phyloP scores from a whole-genome alignment of 2,888 invertebrate species.

The Cryptosula pallasiana region DNA sequence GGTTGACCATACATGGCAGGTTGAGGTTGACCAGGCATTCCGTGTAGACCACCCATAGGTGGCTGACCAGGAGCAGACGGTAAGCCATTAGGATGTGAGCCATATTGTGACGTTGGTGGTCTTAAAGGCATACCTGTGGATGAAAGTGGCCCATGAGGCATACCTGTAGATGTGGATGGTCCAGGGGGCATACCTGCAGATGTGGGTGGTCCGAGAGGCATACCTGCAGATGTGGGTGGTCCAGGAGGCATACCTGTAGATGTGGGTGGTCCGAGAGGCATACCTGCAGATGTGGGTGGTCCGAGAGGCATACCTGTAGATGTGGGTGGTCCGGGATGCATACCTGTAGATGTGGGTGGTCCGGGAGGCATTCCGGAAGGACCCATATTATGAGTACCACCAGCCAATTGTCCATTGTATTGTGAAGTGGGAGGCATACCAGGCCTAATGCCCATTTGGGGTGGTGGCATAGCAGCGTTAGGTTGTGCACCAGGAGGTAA shows the following conservation, averaged over 20 bases:
- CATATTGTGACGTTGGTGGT: constrained; percentile 24
- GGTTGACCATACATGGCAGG: constrained; percentile 7
- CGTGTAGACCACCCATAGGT: not conserved
- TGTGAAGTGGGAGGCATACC: not conserved
- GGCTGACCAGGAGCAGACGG: constrained; percentile 3
- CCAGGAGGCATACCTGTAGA: not conserved
- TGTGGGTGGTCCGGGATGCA: not conserved
- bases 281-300: not conserved
- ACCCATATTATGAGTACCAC: not conserved
- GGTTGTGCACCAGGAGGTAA: not conserved
- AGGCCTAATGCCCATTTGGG: not conserved
- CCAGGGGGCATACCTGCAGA: not conserved
- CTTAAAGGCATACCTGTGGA: not conserved
- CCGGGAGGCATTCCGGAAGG: not conserved
- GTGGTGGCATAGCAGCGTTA: not conserved
- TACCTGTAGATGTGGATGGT: not conserved
- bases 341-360: not conserved
- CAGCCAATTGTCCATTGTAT: not conserved
- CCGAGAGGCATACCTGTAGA: not conserved
- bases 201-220: not conserved
- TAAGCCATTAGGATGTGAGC: constrained; percentile 21
- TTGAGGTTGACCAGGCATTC: constrained; percentile 2
- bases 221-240: not conserved
- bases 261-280: not conserved
- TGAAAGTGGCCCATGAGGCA: not conserved